Base-by-base conservation (phyloP, 1,140 invertebrate species). In the Trichonephila clavata region DNA sequence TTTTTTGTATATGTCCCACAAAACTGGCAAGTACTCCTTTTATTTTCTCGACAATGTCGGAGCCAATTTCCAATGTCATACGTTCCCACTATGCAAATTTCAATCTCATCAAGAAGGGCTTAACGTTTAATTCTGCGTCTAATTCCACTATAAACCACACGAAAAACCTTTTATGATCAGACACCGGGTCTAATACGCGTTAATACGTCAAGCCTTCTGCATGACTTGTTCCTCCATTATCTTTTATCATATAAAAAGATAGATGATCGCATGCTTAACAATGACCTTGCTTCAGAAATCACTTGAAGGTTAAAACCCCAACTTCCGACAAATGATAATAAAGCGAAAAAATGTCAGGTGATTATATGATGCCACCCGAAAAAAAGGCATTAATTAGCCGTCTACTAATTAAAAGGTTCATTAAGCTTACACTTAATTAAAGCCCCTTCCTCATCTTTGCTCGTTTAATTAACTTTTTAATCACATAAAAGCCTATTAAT, bases 401-500 rank as follows among this genome's bases (percentile, higher is more conserved):
- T 1, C 21, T 43, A 71, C 86, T 88, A 88, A 88, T 88, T 88
- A 88, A 68, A 57, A 50, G 86, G 50, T 27, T 88, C 21, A 88
- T 88, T 88, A 88, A 88, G 39, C 71, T 39, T 32, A 20, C 7
- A 16, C 63, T 86, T 86, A 86, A 86, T 63, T 86, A 86, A 86
- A 86, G 60, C 59, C 39, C 60, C 60, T n/a, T 71, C 39, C 61
- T 71, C 86, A 57, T 71, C 27, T 88, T 63, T 32, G 18, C 32
- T 60, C 59, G 63, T 60, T 71, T 88, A 88, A 88, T 88, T 88
- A 71, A 50, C 32, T 88, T 88, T 88, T 88, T 88, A 88, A 88
- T 57, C 20, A 57, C 24, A 50, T 88, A 88, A 63, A 32, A 50
- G 60, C 27, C 43, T 86, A 63, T 63, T 86, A 63, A 86, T 86